Percentiles rank a stretch among this genome's conserved stretches.
These are phyloP conservation scores for Centropus bengalensis DNA, from an alignment of 2,113 vertebrate species.

Conservation along the genomic window DNA sequence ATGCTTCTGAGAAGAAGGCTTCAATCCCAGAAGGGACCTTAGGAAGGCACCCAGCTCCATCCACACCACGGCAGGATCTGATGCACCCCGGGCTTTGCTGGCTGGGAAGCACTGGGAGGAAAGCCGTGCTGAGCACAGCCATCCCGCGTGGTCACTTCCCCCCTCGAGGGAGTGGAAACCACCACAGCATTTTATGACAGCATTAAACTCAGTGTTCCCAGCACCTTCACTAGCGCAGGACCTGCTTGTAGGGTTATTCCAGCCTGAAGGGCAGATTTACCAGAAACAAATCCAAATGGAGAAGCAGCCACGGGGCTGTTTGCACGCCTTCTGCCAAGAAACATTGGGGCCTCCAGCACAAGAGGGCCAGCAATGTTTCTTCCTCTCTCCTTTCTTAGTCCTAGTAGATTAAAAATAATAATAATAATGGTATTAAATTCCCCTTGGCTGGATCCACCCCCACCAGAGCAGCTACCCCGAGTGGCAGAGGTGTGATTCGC, in stretches of 20 bases:
- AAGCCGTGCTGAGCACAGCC: not conserved
- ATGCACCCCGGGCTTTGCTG: not conserved
- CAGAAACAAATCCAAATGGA: not conserved
- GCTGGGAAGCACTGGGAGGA: accelerated
- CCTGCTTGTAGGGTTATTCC: not conserved
- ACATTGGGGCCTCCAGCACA: not conserved
- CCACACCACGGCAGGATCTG: not conserved
- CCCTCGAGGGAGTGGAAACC: not conserved
- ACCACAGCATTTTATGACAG: not conserved
- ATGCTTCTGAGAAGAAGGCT: not conserved
- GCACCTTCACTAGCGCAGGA: not conserved
- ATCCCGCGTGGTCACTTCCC: not conserved
- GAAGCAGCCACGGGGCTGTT: not conserved
- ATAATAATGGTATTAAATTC: not conserved
- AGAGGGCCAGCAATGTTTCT: not conserved
- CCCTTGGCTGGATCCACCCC: conserved; percentile 11
- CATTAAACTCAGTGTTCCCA: not conserved
- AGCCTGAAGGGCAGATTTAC: conserved; percentile 21
- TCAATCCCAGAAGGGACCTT: not conserved
- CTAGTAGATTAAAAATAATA: conserved; percentile 20
- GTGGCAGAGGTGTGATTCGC: not conserved
- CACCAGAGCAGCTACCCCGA: not conserved
- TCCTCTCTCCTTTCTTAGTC: not conserved
- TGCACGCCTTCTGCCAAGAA: not conserved
- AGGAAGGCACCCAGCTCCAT: not conserved